Evolutionary conservation across 2,888 invertebrate species (phyloP), one percentile per base, ranked within the genome.

Genomic region (Micoletzkya japonica): DNA sequence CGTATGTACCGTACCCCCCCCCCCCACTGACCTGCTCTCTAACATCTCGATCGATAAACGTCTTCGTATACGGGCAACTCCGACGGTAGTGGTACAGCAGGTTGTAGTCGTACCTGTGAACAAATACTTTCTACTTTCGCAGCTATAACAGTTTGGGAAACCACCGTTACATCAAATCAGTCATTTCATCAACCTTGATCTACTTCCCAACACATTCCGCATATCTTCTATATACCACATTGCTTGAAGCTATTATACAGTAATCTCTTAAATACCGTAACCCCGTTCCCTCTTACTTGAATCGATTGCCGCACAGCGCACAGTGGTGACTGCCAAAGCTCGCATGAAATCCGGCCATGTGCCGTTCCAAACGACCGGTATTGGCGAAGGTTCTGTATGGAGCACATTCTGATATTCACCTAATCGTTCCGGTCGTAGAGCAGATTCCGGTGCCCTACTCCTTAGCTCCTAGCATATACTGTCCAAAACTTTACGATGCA

Each of bases 81-180:
- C 73, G 73, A 20, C 82, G 79, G 69, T 84, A 84, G 72, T 82
- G 82, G 67, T 80, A 84, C 24, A 82, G 73, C 50, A 82, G 73
- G 68, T 82, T 82, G 76, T 82, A 84, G 64, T 84, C 83, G 71
- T 82, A 84, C 70, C 81, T 83, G 39, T 69, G n/a, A n/a, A n/a
- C n/a, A 54, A n/a, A n/a, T n/a, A n/a, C n/a, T 57, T 57, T 34
- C 59, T 20, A 0, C 14, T 26, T 39, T 59, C 39, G 26, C 7
- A 17, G 26, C 32, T 24, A 32, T 52, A 7, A 4, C 30, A 26
- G 20, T 4, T 50, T 20, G 14, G n/a, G n/a, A n/a, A n/a, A n/a
- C n/a, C n/a, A n/a, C n/a, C n/a, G n/a, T n/a, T n/a, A n/a, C n/a
- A n/a, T n/a, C n/a, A n/a, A n/a, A n/a, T n/a, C n/a, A n/a, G n/a